Base-by-base conservation (phyloP, 2,797 vertebrate species). In the Lates japonicus region DNA sequence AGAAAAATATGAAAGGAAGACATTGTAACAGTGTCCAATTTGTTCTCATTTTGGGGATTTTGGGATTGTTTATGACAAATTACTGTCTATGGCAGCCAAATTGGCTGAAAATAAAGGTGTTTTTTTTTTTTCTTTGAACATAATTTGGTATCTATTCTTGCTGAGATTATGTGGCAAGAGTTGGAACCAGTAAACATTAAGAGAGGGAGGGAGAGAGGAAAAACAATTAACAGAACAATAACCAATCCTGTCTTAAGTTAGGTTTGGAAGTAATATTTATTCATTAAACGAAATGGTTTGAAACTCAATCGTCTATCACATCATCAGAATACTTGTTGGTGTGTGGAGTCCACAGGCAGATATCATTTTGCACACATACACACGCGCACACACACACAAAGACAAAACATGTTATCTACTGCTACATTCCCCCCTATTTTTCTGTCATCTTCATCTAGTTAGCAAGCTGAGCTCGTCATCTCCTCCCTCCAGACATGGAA, bases 361-460 rank as follows among this genome's bases (percentile, higher is more conserved):
- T 13, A 29, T 22, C n/a, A 37, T 31, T 76, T 51, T 22, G n/a
- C 22, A 29, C 2, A 11, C 11, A 25, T 1, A 44, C 60, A 29
- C 17, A 46, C 42, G 33, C 16, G 31, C 31, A 41, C 44, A 48
- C 59, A 42, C 14, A 31, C 2, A 41, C 2, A 63, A 41, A 46
- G 22, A 63, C n/a, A 29, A 17, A 29, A 61, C 41, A 63, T 22
- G 10, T 48, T 42, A 73, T 70, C 29, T 14, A 44, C 42, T 0
- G 22, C 51, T 20, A 22, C 70, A 55, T 58, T 72, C 48, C 62
- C 58, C 64, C 51, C 49, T 51, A 60, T 63, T 62, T 78, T 65
- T n/a, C 46, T 75, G 80, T 84, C 80, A 76, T 74, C 59, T 63
- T 51, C 68, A 72, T 79, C 74, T 76, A 48, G 76, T 90, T 80